Percentiles rank a stretch among this genome's conserved stretches.
phyloP scores from a whole-genome alignment of 2,113 vertebrate genomes.

The Phoxinus phoxinus region DNA sequence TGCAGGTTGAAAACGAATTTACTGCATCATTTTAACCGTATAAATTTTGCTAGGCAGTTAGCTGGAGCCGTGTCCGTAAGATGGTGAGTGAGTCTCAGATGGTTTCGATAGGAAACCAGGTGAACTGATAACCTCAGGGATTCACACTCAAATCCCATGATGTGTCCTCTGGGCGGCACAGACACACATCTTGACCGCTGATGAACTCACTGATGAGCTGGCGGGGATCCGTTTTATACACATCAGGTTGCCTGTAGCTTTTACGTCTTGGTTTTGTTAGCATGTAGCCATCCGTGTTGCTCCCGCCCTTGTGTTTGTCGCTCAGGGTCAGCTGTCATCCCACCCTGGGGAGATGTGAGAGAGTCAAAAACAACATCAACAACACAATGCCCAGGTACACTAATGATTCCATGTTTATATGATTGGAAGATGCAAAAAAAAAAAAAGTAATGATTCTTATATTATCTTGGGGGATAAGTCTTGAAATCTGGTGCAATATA shows the following conservation, averaged over 20 bases:
- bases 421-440: neutral
- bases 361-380: conserved; percentile 29
- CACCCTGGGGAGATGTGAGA: conserved; percentile 27
- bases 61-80: conserved; percentile 40
- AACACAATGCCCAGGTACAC: neutral
- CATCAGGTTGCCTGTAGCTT: neutral
- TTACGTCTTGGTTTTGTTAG: neutral
- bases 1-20: neutral
- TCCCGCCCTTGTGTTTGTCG: neutral
- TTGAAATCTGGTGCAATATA: neutral
- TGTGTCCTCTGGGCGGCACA: conserved; percentile 26
- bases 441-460: neutral
- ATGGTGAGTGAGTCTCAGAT: conserved; percentile 54
- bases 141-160: conserved; percentile 40
- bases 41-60: neutral
- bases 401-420: neutral
- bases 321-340: conserved; percentile 33
- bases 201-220: conserved; percentile 27
- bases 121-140: conserved; percentile 59
- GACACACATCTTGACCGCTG: conserved; percentile 52
- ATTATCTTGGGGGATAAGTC: neutral
- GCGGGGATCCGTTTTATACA: conserved; percentile 40
- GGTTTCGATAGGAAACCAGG: conserved; percentile 55
- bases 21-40: neutral
- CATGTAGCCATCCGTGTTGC: neutral